Percentiles rank a stretch among this genome's conserved stretches.
These are phyloP conservation scores for Diorhabda carinulata DNA, from an alignment of 1,140 invertebrate species.

Conservation along the genomic window DNA sequence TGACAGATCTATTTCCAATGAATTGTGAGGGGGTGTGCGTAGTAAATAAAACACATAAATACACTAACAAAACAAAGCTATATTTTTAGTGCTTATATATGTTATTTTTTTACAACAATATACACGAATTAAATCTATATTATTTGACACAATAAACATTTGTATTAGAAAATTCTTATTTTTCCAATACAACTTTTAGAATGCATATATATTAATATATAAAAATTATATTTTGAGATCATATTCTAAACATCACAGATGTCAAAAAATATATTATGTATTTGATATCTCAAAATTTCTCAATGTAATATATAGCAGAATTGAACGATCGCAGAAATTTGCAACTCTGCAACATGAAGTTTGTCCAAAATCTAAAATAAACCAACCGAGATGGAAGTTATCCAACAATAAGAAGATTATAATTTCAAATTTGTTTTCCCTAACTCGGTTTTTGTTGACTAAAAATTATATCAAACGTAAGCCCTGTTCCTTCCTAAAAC, in stretches of 20 bases:
- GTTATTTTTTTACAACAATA: slow-evolving; percentile 20
- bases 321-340: neutral
- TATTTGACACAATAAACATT: slow-evolving; percentile 6
- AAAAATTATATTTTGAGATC: slow-evolving; percentile 25
- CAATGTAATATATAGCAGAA: slow-evolving; percentile 17
- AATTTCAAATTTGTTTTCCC: neutral
- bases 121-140: slow-evolving; percentile 16
- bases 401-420: neutral
- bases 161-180: neutral
- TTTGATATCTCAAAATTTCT: slow-evolving; percentile 22
- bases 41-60: slow-evolving; percentile 17
- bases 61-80: slow-evolving; percentile 23
- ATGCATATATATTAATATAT: slow-evolving; percentile 15
- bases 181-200: neutral
- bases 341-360: slow-evolving; percentile 7
- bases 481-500: slow-evolving; percentile 9
- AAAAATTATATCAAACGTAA: slow-evolving; percentile 1
- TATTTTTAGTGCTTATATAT: slow-evolving; percentile 18
- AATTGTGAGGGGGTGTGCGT: neutral
- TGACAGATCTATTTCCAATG: neutral
- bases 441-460: slow-evolving; percentile 12
- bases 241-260: slow-evolving; percentile 25
- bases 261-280: slow-evolving; percentile 23
- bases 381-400: neutral
- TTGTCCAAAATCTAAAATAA: neutral